Evolutionary conservation across 1,140 invertebrate species (phyloP).

Genomic region (Gonioctena quinquepunctata): DNA sequence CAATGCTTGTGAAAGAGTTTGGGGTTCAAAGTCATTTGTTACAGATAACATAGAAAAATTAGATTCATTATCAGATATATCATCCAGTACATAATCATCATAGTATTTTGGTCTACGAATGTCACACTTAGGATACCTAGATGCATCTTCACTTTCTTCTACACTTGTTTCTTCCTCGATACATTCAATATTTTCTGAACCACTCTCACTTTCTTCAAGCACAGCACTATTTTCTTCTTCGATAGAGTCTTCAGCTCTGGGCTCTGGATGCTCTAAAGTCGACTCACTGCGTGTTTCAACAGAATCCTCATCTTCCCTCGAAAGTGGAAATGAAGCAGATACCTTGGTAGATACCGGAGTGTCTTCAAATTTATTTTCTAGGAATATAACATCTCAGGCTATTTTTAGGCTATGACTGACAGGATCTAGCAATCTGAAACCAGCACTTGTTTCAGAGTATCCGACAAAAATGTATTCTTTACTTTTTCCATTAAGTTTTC

Average conservation of each 20-base stretch:
- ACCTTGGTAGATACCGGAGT: not conserved
- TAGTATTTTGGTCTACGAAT: not conserved
- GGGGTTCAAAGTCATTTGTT: conserved; percentile 16
- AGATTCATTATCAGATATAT: no score
- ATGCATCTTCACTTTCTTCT: not conserved
- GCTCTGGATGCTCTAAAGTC: no score
- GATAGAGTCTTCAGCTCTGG: no score
- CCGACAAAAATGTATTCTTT: conserved; percentile 55
- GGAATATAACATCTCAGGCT: not conserved
- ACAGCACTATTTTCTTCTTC: no score
- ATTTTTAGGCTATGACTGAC: conserved; percentile 11
- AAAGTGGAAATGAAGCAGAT: conserved; percentile 8
- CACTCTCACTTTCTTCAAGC: not conserved
- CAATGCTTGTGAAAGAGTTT: conserved; percentile 25
- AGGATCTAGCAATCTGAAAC: conserved; percentile 47
- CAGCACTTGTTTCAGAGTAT: conserved; percentile 52
- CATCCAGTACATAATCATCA: conserved; percentile 3
- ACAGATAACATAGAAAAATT: conserved; percentile 23
- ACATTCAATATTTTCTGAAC: not conserved
- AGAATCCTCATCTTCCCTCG: not conserved
- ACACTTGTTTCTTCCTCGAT: no score
- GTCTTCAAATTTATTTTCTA: not conserved
- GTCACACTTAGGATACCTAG: no score
- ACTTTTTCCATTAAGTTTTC: conserved; percentile 50
- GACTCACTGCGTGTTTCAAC: not conserved